Percentiles rank a stretch among this genome's conserved stretches.
Conservation (phyloP, 2,888 invertebrate genomes). For the Reticulitermes lucifugus region DNA sequence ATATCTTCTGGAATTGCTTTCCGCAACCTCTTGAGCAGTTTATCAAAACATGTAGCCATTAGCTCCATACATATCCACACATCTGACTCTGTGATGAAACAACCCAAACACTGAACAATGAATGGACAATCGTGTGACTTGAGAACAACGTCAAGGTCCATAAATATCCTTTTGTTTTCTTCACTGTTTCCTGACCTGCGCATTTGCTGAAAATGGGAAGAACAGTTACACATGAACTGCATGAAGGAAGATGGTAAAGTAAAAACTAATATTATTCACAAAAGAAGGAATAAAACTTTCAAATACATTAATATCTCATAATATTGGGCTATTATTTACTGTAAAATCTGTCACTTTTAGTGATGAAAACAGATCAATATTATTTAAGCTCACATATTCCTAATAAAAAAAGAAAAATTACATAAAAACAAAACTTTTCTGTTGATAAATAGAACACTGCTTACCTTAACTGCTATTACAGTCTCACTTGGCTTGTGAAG, state of each 20-base stretch:
- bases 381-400: too few relatives aligned
- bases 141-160: constrained; percentile 99
- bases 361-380: too few relatives aligned
- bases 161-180: constrained; percentile 97
- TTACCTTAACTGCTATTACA: constrained; percentile 93
- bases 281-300: too few relatives aligned
- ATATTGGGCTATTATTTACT: too few relatives aligned
- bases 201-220: constrained; percentile 80
- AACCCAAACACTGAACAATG: constrained; percentile 97
- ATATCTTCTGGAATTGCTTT: constrained; percentile 96
- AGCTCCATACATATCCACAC: constrained; percentile 99
- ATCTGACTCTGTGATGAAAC: constrained; percentile 96
- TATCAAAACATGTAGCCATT: constrained; percentile 99
- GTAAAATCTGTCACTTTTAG: too few relatives aligned
- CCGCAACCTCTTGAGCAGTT: constrained; percentile 86
- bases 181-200: constrained; percentile 95
- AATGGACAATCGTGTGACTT: constrained; percentile 96
- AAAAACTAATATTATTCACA: too few relatives aligned
- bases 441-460: constrained; percentile 34
- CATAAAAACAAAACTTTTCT: too few relatives aligned
- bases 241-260: too few relatives aligned
- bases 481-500: constrained; percentile 85
- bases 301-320: too few relatives aligned
- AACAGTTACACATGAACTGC: too few relatives aligned
- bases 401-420: too few relatives aligned